These are phyloP conservation scores for Serranus cabrilla DNA, from an alignment of 2,797 vertebrate species.

Conservation along the genomic window DNA sequence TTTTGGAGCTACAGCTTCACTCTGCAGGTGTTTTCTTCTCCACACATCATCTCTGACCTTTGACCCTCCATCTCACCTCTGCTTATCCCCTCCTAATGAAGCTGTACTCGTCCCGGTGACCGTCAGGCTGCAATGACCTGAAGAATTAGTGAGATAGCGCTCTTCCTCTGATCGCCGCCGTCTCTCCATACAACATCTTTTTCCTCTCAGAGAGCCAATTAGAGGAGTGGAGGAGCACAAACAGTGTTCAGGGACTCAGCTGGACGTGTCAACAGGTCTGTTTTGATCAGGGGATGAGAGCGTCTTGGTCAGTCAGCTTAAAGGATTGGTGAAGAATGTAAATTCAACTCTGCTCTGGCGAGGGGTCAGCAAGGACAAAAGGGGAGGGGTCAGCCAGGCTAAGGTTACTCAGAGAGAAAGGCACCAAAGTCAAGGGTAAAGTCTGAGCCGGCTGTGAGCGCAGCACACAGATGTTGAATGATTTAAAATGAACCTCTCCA, in stretches of 20 bases:
- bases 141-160: neutral
- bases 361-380: conserved; percentile 55
- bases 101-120: conserved; percentile 31
- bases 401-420: conserved; percentile 47
- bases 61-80: conserved; percentile 17
- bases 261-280: conserved; percentile 82
- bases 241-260: conserved; percentile 63
- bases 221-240: conserved; percentile 50
- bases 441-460: conserved; percentile 9
- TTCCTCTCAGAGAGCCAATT: conserved; percentile 64
- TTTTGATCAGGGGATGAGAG: conserved; percentile 84
- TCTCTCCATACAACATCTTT: conserved; percentile 36
- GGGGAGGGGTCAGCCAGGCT: conserved; percentile 42
- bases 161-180: neutral
- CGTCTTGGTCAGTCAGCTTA: conserved; percentile 80
- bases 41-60: conserved; percentile 58
- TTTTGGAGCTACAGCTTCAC: neutral
- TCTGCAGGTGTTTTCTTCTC: conserved; percentile 56
- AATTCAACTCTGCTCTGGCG: conserved; percentile 71
- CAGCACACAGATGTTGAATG: neutral
- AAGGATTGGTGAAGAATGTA: conserved; percentile 86
- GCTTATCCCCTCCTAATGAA: conserved; percentile 64
- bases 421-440: conserved; percentile 67
- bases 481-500: neutral
- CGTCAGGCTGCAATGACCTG: conserved; percentile 1